These are phyloP conservation scores for Meteorus sp. DNA, from an alignment of 1,140 invertebrate genomes.

Conservation along the genomic window DNA sequence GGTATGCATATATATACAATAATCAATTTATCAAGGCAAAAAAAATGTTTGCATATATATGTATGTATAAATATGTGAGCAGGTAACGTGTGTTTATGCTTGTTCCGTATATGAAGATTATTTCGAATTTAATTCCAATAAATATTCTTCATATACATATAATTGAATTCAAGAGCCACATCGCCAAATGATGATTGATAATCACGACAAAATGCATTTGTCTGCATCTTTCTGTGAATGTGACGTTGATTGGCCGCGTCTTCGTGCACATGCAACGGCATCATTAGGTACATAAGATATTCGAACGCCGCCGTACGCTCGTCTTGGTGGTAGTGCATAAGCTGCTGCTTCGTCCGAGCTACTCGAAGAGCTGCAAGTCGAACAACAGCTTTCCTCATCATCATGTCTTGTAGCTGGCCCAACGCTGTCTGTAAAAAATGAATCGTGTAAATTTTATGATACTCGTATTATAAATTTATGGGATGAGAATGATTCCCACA, in stretches of 20 bases:
- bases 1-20: not conserved
- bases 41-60: not conserved
- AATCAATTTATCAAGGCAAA: not conserved
- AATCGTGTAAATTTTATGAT: too few species aligned
- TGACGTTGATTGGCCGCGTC: constrained; percentile 62
- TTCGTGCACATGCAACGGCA: constrained; percentile 75
- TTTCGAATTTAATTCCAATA: too few species aligned
- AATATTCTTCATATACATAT: too few species aligned
- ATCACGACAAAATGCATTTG: constrained; percentile 55
- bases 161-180: not conserved
- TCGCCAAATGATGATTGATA: constrained; percentile 9
- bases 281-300: constrained; percentile 91
- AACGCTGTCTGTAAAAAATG: constrained; percentile 33
- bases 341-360: constrained; percentile 82
- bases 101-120: too few species aligned
- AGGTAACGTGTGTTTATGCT: too few species aligned
- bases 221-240: constrained; percentile 48
- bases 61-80: too few species aligned
- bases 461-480: too few species aligned
- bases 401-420: constrained; percentile 57
- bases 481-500: too few species aligned
- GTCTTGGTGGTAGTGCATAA: constrained; percentile 76
- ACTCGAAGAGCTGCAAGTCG: constrained; percentile 82
- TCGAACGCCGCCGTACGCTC: constrained; percentile 81
- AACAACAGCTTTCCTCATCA: constrained; percentile 79